These are phyloP conservation scores for Phyllotreta striolata DNA, from an alignment of 2,888 invertebrate species.

Conservation along the genomic window DNA sequence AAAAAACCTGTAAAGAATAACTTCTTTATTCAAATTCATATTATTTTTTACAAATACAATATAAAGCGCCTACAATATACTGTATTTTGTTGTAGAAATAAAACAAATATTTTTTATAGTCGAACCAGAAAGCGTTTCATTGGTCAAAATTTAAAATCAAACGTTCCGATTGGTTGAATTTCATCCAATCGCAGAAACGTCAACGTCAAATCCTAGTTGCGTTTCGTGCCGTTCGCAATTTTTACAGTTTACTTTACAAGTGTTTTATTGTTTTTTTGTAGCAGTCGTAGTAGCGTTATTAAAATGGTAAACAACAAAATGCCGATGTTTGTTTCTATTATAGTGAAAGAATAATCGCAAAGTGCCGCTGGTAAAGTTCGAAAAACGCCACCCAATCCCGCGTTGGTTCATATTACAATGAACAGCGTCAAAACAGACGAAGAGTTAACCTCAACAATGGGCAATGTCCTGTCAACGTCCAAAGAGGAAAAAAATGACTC, in stretches of 20 bases:
- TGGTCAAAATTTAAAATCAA: constrained; percentile 11
- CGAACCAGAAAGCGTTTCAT: constrained; percentile 2
- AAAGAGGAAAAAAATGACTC: constrained; percentile 54
- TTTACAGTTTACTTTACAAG: background rate
- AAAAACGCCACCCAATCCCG: background rate
- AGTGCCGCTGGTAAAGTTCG: background rate
- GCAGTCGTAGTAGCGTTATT: constrained; percentile 20
- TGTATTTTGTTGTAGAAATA: no score
- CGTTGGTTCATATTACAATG: constrained; percentile 27
- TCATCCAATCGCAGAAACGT: background rate
- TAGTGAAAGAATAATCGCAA: constrained; percentile 15
- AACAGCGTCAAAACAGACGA: constrained; percentile 38
- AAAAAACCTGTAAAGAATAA: no score
- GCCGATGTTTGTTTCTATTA: constrained; percentile 17
- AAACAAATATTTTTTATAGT: no score
- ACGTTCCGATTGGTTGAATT: constrained; percentile 18
- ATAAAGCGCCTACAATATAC: no score
- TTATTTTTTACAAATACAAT: no score
- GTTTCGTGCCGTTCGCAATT: constrained; percentile 9
- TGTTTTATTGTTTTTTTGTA: constrained; percentile 25
- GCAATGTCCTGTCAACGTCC: constrained; percentile 52
- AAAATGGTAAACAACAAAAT: constrained; percentile 30
- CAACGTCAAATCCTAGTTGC: constrained; percentile 25
- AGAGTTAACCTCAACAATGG: constrained; percentile 57
- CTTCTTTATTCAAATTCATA: no score